phyloP scores from a whole-genome alignment of 2,888 invertebrate genomes.

The Oscheius onirici region DNA sequence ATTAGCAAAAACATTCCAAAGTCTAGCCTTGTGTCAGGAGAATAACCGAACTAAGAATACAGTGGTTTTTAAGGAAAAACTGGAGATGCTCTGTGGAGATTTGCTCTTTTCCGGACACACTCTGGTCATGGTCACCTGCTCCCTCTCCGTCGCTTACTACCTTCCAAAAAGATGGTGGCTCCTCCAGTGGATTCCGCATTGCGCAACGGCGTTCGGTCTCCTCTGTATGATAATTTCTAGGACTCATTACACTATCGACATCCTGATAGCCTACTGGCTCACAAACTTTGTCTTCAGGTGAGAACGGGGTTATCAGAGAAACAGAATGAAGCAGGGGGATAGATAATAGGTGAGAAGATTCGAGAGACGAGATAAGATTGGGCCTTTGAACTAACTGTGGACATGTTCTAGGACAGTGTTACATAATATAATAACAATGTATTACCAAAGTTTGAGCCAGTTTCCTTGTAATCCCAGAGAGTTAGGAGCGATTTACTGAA shows the following conservation, averaged over 20 bases:
- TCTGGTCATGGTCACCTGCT: conserved; percentile 56
- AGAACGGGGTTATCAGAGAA: background rate
- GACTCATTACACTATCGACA: conserved; percentile 64
- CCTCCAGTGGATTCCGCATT: conserved; percentile 43
- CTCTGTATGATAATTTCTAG: conserved; percentile 59
- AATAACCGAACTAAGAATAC: too few species aligned
- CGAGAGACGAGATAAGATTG: too few species aligned
- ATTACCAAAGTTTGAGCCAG: too few species aligned
- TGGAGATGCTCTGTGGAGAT: conserved; percentile 62
- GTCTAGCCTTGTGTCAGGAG: too few species aligned
- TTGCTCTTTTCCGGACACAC: conserved; percentile 64
- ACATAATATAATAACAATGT: too few species aligned
- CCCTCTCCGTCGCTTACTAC: conserved; percentile 57
- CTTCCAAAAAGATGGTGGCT: conserved; percentile 45
- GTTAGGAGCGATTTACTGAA: too few species aligned
- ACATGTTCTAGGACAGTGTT: too few species aligned
- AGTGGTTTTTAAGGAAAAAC: conserved; percentile 46
- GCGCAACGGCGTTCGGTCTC: conserved; percentile 48
- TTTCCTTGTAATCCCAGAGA: too few species aligned
- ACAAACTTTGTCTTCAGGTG: conserved; percentile 59
- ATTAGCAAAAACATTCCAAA: too few species aligned
- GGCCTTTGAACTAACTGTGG: too few species aligned
- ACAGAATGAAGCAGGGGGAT: background rate
- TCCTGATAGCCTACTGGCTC: conserved; percentile 62
- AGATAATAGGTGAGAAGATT: too few species aligned